Evolutionary conservation across 2,113 vertebrate species (phyloP).

Genomic region (Phyllopteryx taeniolatus): DNA sequence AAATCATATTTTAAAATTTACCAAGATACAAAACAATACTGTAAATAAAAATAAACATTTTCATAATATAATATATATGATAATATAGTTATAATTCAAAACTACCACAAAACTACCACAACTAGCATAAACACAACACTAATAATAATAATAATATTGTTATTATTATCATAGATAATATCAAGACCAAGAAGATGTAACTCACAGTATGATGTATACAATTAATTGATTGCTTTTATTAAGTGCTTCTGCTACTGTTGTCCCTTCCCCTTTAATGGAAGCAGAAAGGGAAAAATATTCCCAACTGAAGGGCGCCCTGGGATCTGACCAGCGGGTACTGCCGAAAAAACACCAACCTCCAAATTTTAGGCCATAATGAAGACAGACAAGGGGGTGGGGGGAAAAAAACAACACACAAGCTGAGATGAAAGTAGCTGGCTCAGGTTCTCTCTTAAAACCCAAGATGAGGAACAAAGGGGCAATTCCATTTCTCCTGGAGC

Average conservation of each 20-base stretch:
- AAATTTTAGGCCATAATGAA: constrained; percentile 13
- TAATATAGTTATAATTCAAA: no score
- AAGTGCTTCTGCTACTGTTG: background rate
- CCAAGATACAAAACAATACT: no score
- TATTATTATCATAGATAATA: background rate
- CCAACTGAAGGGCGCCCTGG: constrained; percentile 24
- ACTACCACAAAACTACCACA: no score
- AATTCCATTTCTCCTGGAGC: constrained; percentile 22
- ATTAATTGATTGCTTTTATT: background rate
- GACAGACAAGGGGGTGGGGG: background rate
- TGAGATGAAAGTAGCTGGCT: constrained; percentile 7
- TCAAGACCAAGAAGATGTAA: background rate
- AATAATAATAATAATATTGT: no score
- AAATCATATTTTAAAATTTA: no score
- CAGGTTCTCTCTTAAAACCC: constrained; percentile 6
- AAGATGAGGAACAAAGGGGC: background rate
- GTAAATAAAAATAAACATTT: no score
- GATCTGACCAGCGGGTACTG: background rate
- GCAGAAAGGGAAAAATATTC: constrained; percentile 20
- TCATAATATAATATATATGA: no score
- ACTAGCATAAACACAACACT: no score
- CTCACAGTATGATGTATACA: background rate
- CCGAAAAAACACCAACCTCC: constrained; percentile 5
- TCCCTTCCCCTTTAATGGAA: background rate
- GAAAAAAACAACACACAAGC: constrained; percentile 2